Evolutionary conservation across 2,888 invertebrate genomes (phyloP).

Genomic region (Trissolcus brochymenae): DNA sequence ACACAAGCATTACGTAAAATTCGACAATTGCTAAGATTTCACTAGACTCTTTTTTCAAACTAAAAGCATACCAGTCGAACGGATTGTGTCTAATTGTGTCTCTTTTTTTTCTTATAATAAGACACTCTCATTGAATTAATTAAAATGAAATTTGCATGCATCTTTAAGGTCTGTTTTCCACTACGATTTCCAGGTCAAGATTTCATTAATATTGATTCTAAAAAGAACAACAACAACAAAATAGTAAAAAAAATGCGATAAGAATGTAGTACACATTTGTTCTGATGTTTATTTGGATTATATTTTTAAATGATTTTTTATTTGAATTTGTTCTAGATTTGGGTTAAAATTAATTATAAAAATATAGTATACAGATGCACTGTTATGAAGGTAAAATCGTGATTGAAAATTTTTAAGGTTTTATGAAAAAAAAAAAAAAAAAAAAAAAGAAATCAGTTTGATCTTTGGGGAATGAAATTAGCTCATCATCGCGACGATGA

Average conservation of each 20-base stretch:
- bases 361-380: neutral
- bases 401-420: conserved; percentile 18
- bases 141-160: conserved; percentile 40
- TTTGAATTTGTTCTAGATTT: too few species aligned
- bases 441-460: neutral
- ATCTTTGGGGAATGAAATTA: conserved; percentile 8
- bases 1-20: conserved; percentile 34
- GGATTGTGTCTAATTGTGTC: neutral
- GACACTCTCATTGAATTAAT: conserved; percentile 30
- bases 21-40: conserved; percentile 47
- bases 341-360: too few species aligned
- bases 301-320: too few species aligned
- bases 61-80: conserved; percentile 31
- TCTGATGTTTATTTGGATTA: too few species aligned
- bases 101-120: neutral
- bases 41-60: conserved; percentile 16
- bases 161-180: conserved; percentile 21
- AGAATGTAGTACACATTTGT: too few species aligned
- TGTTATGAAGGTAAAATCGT: conserved; percentile 10
- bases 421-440: too few species aligned
- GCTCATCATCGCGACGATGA: neutral
- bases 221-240: neutral
- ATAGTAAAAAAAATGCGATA: neutral
- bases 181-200: conserved; percentile 38
- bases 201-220: conserved; percentile 8